Conservation (phyloP, 2,797 vertebrate species). For the Crocodylus rhombifer region DNA sequence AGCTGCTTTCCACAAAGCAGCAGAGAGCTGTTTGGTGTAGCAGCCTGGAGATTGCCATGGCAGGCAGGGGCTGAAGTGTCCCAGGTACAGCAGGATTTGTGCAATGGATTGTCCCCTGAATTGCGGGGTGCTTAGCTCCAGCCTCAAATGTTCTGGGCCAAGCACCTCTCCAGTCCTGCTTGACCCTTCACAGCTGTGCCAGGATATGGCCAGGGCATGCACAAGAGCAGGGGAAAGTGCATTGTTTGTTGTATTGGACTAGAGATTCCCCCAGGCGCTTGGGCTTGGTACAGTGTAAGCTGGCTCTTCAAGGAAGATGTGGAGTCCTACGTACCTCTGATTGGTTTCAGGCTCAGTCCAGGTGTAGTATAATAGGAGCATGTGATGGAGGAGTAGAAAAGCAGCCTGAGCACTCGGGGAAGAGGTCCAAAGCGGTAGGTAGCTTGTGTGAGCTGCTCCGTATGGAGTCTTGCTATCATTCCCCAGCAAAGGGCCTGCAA, state of each 20-base stretch:
- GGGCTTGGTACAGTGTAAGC: background rate
- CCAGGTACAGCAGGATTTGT: fast-evolving
- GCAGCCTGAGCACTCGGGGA: background rate
- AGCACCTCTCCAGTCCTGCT: background rate
- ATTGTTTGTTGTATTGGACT: too few species aligned
- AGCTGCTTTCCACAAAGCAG: fast-evolving
- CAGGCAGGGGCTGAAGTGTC: background rate
- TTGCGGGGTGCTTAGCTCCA: background rate
- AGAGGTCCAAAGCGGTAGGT: background rate
- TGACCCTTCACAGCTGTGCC: too few species aligned
- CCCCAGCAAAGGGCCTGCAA: background rate
- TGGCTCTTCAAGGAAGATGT: background rate
- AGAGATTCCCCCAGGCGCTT: background rate
- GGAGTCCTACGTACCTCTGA: background rate
- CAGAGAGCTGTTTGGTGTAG: background rate
- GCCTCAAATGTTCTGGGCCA: background rate
- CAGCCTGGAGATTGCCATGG: background rate
- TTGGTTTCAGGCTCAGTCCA: background rate
- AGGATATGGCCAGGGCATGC: too few species aligned
- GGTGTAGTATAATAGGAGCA: background rate
- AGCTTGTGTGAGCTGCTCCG: background rate
- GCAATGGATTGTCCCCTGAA: background rate
- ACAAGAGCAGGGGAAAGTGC: too few species aligned
- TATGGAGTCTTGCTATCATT: background rate
- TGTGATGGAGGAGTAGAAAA: background rate